Conservation (phyloP, 2,113 vertebrate genomes). For the Larimichthys polyactis region DNA sequence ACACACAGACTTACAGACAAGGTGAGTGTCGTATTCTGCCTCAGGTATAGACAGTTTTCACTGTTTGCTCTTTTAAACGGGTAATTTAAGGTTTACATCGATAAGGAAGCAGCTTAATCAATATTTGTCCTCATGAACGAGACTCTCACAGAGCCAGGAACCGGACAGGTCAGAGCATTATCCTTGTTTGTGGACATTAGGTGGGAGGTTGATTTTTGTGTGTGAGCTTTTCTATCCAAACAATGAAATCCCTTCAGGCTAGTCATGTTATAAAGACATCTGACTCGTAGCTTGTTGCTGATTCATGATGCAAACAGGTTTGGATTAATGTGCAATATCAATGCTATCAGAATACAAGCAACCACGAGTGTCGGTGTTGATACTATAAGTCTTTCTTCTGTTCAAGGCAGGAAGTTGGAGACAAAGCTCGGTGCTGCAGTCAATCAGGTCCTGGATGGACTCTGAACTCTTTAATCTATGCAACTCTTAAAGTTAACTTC, state of each 20-base stretch:
- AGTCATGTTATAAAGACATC: background rate
- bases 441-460: background rate
- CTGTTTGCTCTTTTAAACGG: background rate
- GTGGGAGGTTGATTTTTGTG: background rate
- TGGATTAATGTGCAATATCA: background rate
- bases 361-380: background rate
- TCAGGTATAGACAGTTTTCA: background rate
- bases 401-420: background rate
- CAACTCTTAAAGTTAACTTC: background rate
- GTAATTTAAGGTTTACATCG: background rate
- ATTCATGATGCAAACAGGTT: background rate
- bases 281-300: background rate
- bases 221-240: slow-evolving; percentile 17
- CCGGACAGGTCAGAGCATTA: background rate
- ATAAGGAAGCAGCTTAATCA: background rate
- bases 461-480: background rate
- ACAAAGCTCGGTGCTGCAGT: background rate
- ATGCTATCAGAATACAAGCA: slow-evolving; percentile 1
- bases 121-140: slow-evolving; percentile 2
- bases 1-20: slow-evolving; percentile 21
- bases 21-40: slow-evolving; percentile 52
- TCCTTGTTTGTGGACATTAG: slow-evolving; percentile 10
- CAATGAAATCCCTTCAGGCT: background rate
- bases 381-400: background rate
- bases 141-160: background rate